Evolutionary conservation across 2,888 invertebrate genomes (phyloP).

Genomic region (Drosophila anceps): DNA sequence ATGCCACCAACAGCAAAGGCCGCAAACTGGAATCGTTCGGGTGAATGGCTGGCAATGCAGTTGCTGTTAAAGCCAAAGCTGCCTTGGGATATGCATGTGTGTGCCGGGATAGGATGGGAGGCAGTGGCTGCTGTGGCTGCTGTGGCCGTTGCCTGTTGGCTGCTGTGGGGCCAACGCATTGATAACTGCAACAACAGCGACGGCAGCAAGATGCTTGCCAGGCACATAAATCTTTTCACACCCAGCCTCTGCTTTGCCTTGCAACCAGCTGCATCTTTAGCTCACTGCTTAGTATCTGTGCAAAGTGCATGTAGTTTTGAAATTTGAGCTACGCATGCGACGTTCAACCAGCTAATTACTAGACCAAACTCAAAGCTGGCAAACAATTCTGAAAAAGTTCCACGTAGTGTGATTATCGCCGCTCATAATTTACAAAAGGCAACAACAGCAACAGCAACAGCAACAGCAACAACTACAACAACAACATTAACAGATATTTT

Average conservation of each 20-base stretch:
- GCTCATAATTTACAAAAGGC: constrained; percentile 68
- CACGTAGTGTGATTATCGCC: constrained; percentile 70
- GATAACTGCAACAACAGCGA: constrained; percentile 57
- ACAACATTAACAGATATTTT: constrained; percentile 50
- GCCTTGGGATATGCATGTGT: constrained; percentile 20
- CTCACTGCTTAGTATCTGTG: constrained; percentile 60
- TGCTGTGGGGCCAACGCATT: constrained; percentile 76
- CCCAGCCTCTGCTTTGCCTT: constrained; percentile 50
- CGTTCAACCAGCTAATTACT: constrained; percentile 70
- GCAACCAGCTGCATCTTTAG: constrained; percentile 14
- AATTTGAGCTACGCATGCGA: constrained; percentile 80
- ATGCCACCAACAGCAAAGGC: constrained; percentile 64
- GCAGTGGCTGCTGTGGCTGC: constrained; percentile 7
- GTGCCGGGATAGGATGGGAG: constrained; percentile 25
- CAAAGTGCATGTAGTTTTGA: constrained; percentile 80
- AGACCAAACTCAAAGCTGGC: constrained; percentile 68
- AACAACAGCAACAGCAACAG: constrained; percentile 40
- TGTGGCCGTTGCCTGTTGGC: constrained; percentile 17
- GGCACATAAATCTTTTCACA: constrained; percentile 81
- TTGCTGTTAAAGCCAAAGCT: constrained; percentile 29
- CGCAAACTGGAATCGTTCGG: constrained; percentile 74
- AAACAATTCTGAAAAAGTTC: constrained; percentile 48
- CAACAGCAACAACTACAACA: constrained; percentile 46
- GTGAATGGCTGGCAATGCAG: constrained; percentile 65
- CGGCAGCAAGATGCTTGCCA: constrained; percentile 58